Base-by-base conservation (phyloP, 1,140 invertebrate genomes). In the Thrips palmi region DNA sequence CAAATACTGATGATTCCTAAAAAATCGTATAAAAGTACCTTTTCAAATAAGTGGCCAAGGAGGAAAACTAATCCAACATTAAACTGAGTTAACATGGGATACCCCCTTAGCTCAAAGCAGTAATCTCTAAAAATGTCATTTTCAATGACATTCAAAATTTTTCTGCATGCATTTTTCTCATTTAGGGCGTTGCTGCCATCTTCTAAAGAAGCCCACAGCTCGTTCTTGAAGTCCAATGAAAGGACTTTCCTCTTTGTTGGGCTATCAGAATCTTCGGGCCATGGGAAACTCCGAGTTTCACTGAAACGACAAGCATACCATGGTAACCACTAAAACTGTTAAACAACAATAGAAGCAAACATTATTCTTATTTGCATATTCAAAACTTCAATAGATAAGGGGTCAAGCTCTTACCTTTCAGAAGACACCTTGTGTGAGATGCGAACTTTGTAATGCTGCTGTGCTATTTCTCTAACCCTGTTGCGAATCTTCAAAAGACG, bases 11-110 rank as follows among this genome's bases (percentile, higher is more conserved):
- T n/a, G n/a, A n/a, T n/a, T n/a, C n/a, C n/a, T n/a, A n/a, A n/a
- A n/a, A n/a, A n/a, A n/a, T n/a, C n/a, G n/a, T 34, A n/a, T 18
- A 59, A 20, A 40, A 45, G 45, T 0, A 60, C 34, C n/a, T 35
- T 42, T 5, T 54, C 33, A 47, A 64, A 63, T 4, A 46, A 40
- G 35, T 49, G 50, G 15, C 47, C 42, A 2, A 63, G 28, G 10
- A 62, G 37, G 44, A 52, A 56, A 3, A 62, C 36, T 15, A 63
- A 39, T 11, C 57, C 58, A 22, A 60, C 46, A 42, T 54, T 59
- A 21, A 63, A 54, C 25, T 59, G 54, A 12, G 51, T 56, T 6
- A 64, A 30, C 14, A 64, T 49, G 32, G 51, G 49, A 33, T 57
- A 61, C 18, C 58, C 58, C 37, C 53, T 38, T 19, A 64, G 40